These are phyloP conservation scores for Pogonus chalceus DNA, from an alignment of 1,140 invertebrate genomes.

Conservation along the genomic window DNA sequence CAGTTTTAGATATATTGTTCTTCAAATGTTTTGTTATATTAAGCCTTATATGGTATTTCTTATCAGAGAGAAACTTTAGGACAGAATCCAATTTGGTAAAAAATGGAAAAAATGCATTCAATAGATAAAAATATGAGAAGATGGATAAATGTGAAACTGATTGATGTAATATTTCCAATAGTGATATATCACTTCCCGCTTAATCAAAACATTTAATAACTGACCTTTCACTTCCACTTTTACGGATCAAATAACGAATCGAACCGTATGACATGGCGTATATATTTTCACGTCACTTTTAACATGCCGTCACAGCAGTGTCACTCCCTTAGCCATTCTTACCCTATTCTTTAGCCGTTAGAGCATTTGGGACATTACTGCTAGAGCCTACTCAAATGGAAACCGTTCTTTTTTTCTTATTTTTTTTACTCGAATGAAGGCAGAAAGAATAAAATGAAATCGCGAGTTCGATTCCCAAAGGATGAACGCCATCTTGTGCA, in stretches of 20 bases:
- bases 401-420: background rate
- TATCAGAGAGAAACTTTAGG: background rate
- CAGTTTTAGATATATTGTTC: background rate
- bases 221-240: no score
- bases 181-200: no score
- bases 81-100: no score
- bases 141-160: no score
- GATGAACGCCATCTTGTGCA: background rate
- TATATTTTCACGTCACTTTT: background rate
- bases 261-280: no score
- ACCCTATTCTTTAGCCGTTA: background rate
- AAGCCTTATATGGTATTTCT: background rate
- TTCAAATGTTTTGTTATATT: background rate
- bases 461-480: background rate
- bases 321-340: background rate
- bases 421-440: background rate
- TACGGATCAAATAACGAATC: no score
- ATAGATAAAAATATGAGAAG: no score
- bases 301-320: background rate
- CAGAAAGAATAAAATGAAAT: background rate
- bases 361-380: background rate
- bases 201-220: no score
- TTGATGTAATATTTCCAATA: no score
- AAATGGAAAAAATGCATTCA: no score
- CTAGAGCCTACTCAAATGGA: conserved; percentile 4